These are phyloP conservation scores for Heterodera filipjevi DNA, from an alignment of 2,888 invertebrate genomes.

Conservation along the genomic window DNA sequence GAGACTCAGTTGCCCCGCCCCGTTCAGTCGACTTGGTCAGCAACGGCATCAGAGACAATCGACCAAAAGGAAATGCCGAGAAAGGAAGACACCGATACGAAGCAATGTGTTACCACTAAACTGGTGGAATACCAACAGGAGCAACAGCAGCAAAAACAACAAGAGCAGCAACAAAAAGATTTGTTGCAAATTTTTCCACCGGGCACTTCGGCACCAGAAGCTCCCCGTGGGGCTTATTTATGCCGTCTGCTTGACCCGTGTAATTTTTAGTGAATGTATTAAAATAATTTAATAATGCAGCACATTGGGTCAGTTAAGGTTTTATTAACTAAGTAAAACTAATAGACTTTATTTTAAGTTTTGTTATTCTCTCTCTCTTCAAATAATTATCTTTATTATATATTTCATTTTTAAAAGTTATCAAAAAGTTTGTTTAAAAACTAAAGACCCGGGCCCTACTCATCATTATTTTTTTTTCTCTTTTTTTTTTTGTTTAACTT, in stretches of 20 bases:
- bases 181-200: not conserved
- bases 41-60: not conserved
- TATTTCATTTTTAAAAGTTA: too few relatives aligned
- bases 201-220: not conserved
- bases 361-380: too few relatives aligned
- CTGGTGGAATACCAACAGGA: too few relatives aligned
- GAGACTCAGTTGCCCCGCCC: not conserved
- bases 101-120: not conserved
- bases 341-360: too few relatives aligned
- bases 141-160: not conserved
- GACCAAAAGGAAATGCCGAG: not conserved
- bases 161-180: not conserved
- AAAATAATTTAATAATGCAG: not conserved
- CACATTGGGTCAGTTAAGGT: too few relatives aligned
- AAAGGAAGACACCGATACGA: not conserved
- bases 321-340: too few relatives aligned
- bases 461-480: too few relatives aligned
- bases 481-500: too few relatives aligned
- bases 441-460: too few relatives aligned
- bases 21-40: not conserved
- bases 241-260: slow-evolving; percentile 3
- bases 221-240: not conserved
- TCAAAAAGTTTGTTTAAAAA: too few relatives aligned
- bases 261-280: not conserved
- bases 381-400: too few relatives aligned